Evolutionary conservation across 64 coral and sea anemone genomes (phyloP).

Genomic region (Exaiptasia diaphana): DNA sequence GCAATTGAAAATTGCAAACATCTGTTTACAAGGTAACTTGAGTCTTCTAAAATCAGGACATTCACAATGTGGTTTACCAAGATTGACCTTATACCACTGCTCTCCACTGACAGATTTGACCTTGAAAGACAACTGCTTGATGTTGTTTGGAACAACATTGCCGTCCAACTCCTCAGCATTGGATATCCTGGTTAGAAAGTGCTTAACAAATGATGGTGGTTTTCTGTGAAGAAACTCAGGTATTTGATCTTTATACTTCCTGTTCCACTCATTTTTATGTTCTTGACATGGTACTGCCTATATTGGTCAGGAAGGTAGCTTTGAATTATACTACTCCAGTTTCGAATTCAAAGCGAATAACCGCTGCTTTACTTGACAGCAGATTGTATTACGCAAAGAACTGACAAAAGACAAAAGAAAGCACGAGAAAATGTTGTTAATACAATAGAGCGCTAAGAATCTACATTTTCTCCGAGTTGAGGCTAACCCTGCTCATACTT

Average conservation of each 20-base stretch:
- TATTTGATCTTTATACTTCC: not conserved
- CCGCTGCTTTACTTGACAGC: no score
- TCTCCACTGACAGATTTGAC: not conserved
- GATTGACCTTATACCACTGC: not conserved
- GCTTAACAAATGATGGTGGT: constrained; percentile 12
- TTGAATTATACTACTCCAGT: not conserved
- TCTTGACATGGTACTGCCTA: not conserved
- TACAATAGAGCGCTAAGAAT: no score
- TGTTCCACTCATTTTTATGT: not conserved
- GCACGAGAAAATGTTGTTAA: no score
- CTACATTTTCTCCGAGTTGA: no score
- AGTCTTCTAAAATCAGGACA: constrained; percentile 10
- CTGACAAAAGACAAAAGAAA: no score
- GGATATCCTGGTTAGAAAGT: not conserved
- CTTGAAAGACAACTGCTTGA: not conserved
- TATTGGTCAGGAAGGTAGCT: not conserved
- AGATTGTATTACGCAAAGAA: no score
- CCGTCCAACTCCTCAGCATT: not conserved
- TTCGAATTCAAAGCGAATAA: no score
- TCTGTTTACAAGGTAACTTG: constrained; percentile 22
- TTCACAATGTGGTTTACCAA: constrained; percentile 15
- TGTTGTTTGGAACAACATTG: not conserved
- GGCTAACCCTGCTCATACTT: no score
- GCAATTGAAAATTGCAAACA: not conserved
- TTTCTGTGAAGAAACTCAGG: constrained; percentile 9